Percentiles rank a stretch among this genome's conserved stretches.
phyloP scores from a whole-genome alignment of 2,888 invertebrate species.

The Drosophila cognata region DNA sequence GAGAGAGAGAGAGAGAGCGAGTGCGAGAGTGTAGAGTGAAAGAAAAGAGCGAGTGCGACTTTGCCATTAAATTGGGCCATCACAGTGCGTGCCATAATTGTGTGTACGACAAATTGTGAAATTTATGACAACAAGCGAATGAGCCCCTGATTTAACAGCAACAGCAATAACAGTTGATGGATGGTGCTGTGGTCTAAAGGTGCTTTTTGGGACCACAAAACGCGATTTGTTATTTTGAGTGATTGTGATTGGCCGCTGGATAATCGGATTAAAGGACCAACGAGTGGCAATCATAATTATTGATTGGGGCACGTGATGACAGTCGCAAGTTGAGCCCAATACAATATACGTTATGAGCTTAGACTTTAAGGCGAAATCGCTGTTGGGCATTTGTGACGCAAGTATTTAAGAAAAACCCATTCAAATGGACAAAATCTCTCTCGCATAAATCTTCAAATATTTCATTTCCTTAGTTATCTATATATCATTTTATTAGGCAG shows the following conservation, averaged over 20 bases:
- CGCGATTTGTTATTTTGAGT: slow-evolving; percentile 60
- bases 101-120: slow-evolving; percentile 74
- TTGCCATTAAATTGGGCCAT: slow-evolving; percentile 14
- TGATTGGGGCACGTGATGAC: slow-evolving; percentile 42
- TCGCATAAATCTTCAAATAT: not conserved
- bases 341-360: not conserved
- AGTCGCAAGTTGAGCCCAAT: not conserved
- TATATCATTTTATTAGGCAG: slow-evolving; percentile 15
- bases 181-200: slow-evolving; percentile 20
- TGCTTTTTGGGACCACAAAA: slow-evolving; percentile 19
- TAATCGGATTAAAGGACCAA: slow-evolving; percentile 64
- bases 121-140: slow-evolving; percentile 61
- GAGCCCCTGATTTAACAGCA: slow-evolving; percentile 13
- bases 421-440: not conserved
- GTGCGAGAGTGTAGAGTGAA: not conserved
- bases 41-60: not conserved
- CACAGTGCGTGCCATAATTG: slow-evolving; percentile 61
- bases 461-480: not conserved
- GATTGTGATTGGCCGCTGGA: slow-evolving; percentile 59
- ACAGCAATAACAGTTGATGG: slow-evolving; percentile 7
- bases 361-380: not conserved
- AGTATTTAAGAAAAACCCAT: not conserved
- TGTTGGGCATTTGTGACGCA: not conserved
- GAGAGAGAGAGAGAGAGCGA: not conserved
- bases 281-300: slow-evolving; percentile 48